phyloP scores from a whole-genome alignment of 2,797 vertebrate genomes.

The Sciurus vulgaris region DNA sequence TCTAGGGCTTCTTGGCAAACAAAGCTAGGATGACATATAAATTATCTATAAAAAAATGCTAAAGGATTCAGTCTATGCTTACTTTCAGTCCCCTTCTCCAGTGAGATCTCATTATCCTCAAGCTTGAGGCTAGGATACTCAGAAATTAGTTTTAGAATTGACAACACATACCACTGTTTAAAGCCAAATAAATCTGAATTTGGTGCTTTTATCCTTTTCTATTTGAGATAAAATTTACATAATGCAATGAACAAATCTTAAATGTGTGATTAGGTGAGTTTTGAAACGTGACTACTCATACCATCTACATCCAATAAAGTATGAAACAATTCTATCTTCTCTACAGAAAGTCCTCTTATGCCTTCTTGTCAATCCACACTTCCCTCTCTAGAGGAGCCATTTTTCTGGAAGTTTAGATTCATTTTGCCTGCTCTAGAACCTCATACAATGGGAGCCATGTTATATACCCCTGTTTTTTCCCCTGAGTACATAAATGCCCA shows the following conservation, averaged over 20 bases:
- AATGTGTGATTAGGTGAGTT: background rate
- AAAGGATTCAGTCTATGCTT: background rate
- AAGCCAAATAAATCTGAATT: conserved; percentile 11
- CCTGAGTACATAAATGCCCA: background rate
- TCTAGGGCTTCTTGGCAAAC: background rate
- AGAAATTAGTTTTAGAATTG: background rate
- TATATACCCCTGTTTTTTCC: background rate
- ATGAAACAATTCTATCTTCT: background rate
- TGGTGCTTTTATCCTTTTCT: background rate
- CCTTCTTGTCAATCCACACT: too few species aligned
- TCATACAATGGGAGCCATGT: background rate
- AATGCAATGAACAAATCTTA: background rate
- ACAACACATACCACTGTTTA: background rate
- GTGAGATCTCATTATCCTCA: background rate
- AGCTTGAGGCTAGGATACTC: background rate
- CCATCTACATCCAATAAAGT: background rate
- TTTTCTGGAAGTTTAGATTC: background rate
- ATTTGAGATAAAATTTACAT: background rate
- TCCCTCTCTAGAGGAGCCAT: background rate
- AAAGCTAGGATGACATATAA: background rate
- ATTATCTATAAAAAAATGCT: background rate
- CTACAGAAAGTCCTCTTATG: too few species aligned
- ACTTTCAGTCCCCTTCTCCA: background rate
- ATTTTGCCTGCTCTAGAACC: background rate
- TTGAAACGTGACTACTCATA: background rate